phyloP scores from a whole-genome alignment of 2,888 invertebrate species.

The Tetragonisca angustula region DNA sequence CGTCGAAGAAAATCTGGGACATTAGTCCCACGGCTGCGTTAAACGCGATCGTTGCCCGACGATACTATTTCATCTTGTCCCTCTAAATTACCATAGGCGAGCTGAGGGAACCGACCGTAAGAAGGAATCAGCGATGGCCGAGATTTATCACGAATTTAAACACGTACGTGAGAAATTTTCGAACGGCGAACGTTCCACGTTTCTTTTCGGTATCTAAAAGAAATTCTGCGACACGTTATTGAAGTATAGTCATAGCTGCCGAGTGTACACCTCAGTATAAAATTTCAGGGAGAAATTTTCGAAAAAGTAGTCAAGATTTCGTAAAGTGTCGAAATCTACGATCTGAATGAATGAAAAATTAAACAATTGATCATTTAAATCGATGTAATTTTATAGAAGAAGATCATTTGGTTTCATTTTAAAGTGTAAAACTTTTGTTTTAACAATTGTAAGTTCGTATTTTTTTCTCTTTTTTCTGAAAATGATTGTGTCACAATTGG shows the following conservation, averaged over 20 bases:
- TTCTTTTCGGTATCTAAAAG: background rate
- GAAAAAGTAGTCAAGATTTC: too few relatives aligned
- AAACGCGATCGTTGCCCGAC: constrained; percentile 42
- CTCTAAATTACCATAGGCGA: constrained; percentile 32
- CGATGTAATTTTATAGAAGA: too few relatives aligned
- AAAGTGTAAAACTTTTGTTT: too few relatives aligned
- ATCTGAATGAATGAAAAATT: too few relatives aligned
- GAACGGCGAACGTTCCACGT: background rate
- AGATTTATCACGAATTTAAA: constrained; percentile 23
- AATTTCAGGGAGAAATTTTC: too few relatives aligned
- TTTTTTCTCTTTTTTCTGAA: too few relatives aligned
- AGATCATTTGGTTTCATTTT: too few relatives aligned
- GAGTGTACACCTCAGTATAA: too few relatives aligned
- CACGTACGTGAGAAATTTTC: constrained; percentile 18
- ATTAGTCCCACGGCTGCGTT: constrained; percentile 44
- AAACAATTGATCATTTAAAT: too few relatives aligned
- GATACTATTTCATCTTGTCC: constrained; percentile 46
- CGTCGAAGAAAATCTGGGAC: constrained; percentile 48
- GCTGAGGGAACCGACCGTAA: background rate
- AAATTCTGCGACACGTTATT: background rate
- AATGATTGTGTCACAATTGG: too few relatives aligned
- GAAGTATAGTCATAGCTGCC: background rate
- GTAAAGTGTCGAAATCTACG: too few relatives aligned
- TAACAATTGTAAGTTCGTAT: too few relatives aligned
- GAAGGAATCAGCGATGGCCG: background rate